Base-by-base conservation (phyloP, 2,888 invertebrate genomes). In the Neoaliturus tenellus region DNA sequence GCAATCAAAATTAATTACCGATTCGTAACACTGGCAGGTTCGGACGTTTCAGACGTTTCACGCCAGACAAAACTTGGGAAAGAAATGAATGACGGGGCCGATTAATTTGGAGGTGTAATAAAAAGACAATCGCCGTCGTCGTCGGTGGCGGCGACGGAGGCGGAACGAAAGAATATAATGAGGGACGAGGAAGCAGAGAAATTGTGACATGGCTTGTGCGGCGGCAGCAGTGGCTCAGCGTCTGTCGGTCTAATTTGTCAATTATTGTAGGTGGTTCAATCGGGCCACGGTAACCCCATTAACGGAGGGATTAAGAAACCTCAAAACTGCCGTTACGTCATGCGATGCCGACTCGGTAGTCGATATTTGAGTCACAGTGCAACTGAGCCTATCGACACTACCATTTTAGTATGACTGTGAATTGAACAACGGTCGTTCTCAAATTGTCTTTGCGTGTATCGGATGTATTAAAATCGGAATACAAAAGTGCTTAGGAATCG, bases 261-360 rank as follows among this genome's bases (percentile, higher is more conserved):
- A 71, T 71, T 71, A 71, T 71, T 41, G 71, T 14, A 23, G 51
- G 6, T 33, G 35, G 69, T 33, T 31, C 41, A 71, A 71, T 39
- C 41, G 17, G 71, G 25, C 71, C 28, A 39, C 39, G 25, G 39
- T 44, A 78, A 78, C 17, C 78, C 78, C 35, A 78, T 78, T 78
- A 78, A 78, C 78, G 31, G 75, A 31, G 28, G 78, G 78, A 78
- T 78, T 78, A 78, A 78, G 78, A 78, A 78, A 33, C 78, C 78
- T 23, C 23, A 4, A n/a, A 78, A 78, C 17, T 75, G 75, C 23
- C 44, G 48, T 41, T 75, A 75, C 71, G n/a, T 75, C 48, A 48
- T 12, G n/a, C 48, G 28, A 48, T 12, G 28, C 28, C 25, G 28
- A 12, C 31, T 28, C 33, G 31, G 28, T 28, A 48, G 75, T 75